Percentiles rank a stretch among this genome's conserved stretches.
Conservation (phyloP, 2,797 vertebrate species). For the Sebastes oblongus region DNA sequence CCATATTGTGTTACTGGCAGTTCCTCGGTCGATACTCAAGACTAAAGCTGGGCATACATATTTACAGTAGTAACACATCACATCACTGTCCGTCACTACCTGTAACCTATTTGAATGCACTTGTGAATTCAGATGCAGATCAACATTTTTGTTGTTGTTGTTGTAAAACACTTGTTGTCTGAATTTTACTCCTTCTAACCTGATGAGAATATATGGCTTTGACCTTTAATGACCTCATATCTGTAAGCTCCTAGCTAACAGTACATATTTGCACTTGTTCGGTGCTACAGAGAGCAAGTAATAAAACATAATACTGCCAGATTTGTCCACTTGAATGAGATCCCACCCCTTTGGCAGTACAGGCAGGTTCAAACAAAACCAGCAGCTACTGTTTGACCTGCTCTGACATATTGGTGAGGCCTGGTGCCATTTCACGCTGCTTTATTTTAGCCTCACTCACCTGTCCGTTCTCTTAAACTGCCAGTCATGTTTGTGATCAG, state of each 20-base stretch:
- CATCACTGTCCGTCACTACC: background rate
- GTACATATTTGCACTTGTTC: background rate
- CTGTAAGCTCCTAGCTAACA: background rate
- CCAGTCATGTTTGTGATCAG: constrained; percentile 6
- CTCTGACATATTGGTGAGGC: background rate
- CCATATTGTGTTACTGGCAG: too few species aligned
- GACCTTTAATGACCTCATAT: background rate
- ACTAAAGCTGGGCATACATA: too few species aligned
- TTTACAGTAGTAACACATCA: background rate
- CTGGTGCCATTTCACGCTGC: background rate
- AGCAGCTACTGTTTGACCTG: background rate
- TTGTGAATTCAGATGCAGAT: background rate
- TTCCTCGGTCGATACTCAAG: too few species aligned
- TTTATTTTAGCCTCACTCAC: constrained; percentile 53
- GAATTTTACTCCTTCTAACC: background rate
- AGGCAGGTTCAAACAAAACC: background rate
- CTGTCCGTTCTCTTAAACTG: constrained; percentile 23
- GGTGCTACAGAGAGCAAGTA: background rate
- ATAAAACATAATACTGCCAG: background rate
- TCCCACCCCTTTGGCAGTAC: background rate
- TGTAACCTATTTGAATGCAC: background rate
- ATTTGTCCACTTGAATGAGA: background rate
- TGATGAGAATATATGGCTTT: background rate
- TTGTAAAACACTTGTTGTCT: background rate
- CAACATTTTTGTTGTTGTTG: background rate